Evolutionary conservation across 2,888 invertebrate species (phyloP).

Genomic region (Sphinx pinastri): DNA sequence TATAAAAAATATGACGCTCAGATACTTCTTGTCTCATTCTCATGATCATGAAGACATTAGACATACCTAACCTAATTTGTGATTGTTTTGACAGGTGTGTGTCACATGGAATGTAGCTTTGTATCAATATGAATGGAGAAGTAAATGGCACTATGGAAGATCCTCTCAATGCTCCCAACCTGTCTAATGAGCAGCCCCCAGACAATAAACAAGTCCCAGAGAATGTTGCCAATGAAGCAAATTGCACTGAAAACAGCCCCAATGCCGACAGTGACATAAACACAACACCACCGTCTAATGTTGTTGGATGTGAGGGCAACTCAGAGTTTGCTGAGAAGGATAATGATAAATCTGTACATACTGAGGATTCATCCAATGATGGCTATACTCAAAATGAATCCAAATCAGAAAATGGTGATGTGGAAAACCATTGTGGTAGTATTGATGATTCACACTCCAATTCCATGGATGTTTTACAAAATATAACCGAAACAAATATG

Average conservation of each 20-base stretch:
- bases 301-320: neutral
- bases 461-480: slow-evolving; percentile 43
- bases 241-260: neutral
- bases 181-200: neutral
- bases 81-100: slow-evolving; percentile 63
- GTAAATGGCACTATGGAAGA: slow-evolving; percentile 71
- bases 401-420: slow-evolving; percentile 41
- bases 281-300: neutral
- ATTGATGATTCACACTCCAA: slow-evolving; percentile 52
- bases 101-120: slow-evolving; percentile 64
- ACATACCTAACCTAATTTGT: slow-evolving; percentile 58
- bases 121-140: slow-evolving; percentile 70
- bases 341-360: neutral
- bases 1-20: slow-evolving; percentile 72
- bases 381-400: slow-evolving; percentile 30
- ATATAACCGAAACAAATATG: slow-evolving; percentile 44
- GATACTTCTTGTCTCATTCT: slow-evolving; percentile 56
- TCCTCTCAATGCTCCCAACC: slow-evolving; percentile 29
- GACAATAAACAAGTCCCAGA: slow-evolving; percentile 8
- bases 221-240: neutral
- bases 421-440: slow-evolving; percentile 48
- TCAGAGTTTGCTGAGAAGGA: neutral
- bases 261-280: neutral
- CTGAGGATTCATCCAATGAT: slow-evolving; percentile 35
- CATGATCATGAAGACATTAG: slow-evolving; percentile 50